Evolutionary conservation across 2,797 vertebrate genomes (phyloP).

Genomic region (Molossus alvarezi): DNA sequence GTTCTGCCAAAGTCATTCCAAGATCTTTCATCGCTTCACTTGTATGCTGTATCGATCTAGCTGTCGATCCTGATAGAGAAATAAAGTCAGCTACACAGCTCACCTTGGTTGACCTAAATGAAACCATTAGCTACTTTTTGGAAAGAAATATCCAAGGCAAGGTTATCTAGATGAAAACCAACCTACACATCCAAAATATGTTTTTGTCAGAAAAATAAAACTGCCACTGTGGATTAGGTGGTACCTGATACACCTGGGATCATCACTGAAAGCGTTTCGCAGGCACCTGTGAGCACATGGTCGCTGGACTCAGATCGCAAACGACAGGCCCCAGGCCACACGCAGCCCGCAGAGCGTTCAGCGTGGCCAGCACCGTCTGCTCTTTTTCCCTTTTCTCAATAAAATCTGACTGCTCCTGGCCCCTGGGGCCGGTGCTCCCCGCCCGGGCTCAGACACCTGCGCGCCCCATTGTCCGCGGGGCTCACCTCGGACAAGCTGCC

Average conservation of each 20-base stretch:
- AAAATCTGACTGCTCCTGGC: neutral
- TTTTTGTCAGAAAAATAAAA: slow-evolving; percentile 60
- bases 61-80: neutral
- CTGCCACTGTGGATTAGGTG: neutral
- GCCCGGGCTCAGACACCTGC: neutral
- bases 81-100: neutral
- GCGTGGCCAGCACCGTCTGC: neutral
- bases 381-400: neutral
- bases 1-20: neutral
- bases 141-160: slow-evolving; percentile 31
- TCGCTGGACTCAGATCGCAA: neutral
- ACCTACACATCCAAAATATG: neutral
- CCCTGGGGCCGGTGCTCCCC: neutral
- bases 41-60: neutral
- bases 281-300: neutral
- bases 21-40: neutral
- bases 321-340: neutral
- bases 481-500: neutral
- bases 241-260: neutral
- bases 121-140: neutral
- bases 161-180: slow-evolving; percentile 24
- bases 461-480: too few relatives aligned
- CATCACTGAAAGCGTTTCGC: neutral
- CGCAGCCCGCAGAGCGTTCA: neutral
- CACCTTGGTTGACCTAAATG: neutral